Evolutionary conservation across 1,140 invertebrate species (phyloP), one percentile per base, ranked within the genome.

Genomic region (Formica exsecta): DNA sequence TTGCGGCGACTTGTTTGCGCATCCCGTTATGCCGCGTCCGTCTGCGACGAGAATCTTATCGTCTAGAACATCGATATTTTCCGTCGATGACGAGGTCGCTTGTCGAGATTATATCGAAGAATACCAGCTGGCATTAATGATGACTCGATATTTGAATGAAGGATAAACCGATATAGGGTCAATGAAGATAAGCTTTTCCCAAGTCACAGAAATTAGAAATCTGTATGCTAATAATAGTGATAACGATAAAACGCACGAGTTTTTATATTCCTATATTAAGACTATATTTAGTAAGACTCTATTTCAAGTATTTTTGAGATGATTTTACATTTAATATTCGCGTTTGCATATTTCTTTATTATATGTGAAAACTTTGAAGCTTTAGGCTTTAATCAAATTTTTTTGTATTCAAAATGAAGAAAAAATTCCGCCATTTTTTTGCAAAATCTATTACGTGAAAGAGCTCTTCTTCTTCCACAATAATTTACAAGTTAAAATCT

Each of bases 41-140:
- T 84, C 79, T 41, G 22, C 71, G 22, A 51, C 70, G 76, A 68
- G 70, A 74, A 68, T 76, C 80, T 84, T 84, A 84, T 84, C 80
- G 80, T 61, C 38, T 36, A 57, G 70, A 29, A 64, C 70, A 74
- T 75, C 80, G 71, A 84, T 84, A 84, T 84, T 75, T 76, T 32
- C 54, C 59, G 48, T 25, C 70, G 54, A 74, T 70, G 77, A 71
- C 80, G 71, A 73, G 51, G 70, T 83, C 29, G 54, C 16, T 57
- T 51, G 32, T 57, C 57, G 71, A 75, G 68, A 75, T 73, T 75
- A 84, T 8, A 32, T 70, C 7, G 29, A 54, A 68, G 44, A 79
- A 38, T 79, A n/a, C 4, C 57, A 61, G 16, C 19, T 38, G 22
- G n/a, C 13, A 54, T 19, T 16, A 19, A 8, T n/a, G 48, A 70